Conservation (phyloP, 2,113 vertebrate species). For the Marcusenius ussheri region DNA sequence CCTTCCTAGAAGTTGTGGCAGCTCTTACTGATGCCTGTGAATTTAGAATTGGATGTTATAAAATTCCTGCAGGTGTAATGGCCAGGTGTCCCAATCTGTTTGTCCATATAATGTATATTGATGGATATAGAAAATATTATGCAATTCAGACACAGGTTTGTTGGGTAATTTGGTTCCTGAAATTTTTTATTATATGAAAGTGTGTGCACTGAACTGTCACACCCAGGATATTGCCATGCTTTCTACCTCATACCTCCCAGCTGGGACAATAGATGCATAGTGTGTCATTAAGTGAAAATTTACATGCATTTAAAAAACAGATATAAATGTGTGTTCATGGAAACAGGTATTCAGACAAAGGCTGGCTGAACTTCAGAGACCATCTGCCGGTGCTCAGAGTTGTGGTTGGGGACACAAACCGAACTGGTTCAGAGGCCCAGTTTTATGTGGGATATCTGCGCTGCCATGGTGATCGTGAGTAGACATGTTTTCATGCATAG, state of each 20-base stretch:
- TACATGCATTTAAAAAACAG: not conserved
- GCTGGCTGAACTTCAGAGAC: conserved; percentile 84
- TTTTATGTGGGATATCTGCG: conserved; percentile 81
- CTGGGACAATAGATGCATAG: not conserved
- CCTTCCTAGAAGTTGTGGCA: not conserved
- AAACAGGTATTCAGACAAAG: conserved; percentile 82
- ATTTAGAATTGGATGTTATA: not conserved
- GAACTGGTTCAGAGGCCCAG: conserved; percentile 77
- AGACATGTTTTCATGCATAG: not conserved
- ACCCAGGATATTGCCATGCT: not conserved
- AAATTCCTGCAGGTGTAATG: not conserved
- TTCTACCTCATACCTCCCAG: not conserved
- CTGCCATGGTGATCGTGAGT: conserved; percentile 94
- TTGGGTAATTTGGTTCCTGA: not conserved
- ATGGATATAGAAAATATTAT: not conserved
- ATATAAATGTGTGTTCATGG: not conserved
- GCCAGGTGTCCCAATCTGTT: not conserved
- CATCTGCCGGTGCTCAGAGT: conserved; percentile 87
- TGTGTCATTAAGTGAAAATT: not conserved
- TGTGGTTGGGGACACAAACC: conserved; percentile 88
- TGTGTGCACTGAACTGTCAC: not conserved
- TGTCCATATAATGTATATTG: not conserved
- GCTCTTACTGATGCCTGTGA: not conserved
- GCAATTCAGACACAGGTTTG: not conserved
- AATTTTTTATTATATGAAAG: not conserved